Evolutionary conservation across 2,797 vertebrate species (phyloP).

Genomic region (Sebastes hopkinsi): DNA sequence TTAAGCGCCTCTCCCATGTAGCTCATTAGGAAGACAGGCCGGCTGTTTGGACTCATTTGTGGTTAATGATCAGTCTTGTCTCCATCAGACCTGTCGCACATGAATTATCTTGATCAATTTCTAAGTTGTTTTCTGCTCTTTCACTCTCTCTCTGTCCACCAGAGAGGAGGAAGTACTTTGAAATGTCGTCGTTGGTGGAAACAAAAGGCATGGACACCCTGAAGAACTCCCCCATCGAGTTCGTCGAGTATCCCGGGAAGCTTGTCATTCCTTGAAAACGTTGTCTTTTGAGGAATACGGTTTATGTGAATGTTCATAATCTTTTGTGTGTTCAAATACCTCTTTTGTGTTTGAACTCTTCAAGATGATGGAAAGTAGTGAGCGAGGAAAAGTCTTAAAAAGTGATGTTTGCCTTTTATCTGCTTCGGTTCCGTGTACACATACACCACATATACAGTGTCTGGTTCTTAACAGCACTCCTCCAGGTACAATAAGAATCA

Average conservation of each 20-base stretch:
- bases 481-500: constrained; percentile 94
- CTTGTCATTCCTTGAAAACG: background rate
- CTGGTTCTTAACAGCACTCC: constrained; percentile 62
- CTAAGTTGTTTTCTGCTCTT: background rate
- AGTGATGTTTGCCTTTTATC: background rate
- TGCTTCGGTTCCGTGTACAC: background rate
- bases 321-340: background rate
- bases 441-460: background rate
- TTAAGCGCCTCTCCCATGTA: background rate
- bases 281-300: background rate
- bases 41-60: background rate
- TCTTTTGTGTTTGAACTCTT: background rate
- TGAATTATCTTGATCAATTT: background rate
- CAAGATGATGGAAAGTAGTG: background rate
- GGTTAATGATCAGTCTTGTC: background rate
- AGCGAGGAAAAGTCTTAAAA: background rate
- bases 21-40: constrained; percentile 22
- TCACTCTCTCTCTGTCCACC: background rate
- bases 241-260: constrained; percentile 90
- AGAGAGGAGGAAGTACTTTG: constrained; percentile 89
- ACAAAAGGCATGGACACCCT: constrained; percentile 92
- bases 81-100: background rate
- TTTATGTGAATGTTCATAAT: background rate
- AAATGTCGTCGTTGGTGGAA: constrained; percentile 96
- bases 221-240: constrained; percentile 88